Evolutionary conservation across 2,113 vertebrate genomes (phyloP), one percentile per base, ranked within the genome.

Genomic region (Hystrix cristata): DNA sequence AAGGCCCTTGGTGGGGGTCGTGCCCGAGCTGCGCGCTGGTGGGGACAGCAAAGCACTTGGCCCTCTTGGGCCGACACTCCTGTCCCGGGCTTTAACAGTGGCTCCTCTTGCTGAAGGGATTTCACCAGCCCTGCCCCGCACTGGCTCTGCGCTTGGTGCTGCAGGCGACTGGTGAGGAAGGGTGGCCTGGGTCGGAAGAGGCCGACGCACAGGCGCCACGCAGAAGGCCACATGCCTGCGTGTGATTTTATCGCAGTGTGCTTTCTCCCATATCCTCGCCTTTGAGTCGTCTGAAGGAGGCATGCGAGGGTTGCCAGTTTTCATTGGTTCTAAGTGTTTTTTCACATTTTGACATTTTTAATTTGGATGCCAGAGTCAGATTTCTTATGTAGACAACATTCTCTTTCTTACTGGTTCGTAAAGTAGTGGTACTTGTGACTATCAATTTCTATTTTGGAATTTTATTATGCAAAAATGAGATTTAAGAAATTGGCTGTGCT

Each of bases 1-100:
- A 97, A 99, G 99, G 0, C 0, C 57, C 83, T 69, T 59, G 11
- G 6, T 13, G 6, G 60, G 9, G 1, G 15, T 74, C 21, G 59
- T 85, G 0, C 16, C 1, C 11, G 43, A n/a, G 78, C 53, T 3
- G 3, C 29, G 23, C 0, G 29, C 38, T 12, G 0, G 14, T 5
- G 43, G 14, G 18, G 7, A 57, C 19, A 34, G 80, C n/a, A 64
- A 4, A 1, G 25, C 51, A 7, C 18, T 46, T 0, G 1, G 11
- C 51, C 4, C 87, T 57, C 23, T 34, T 10, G 23, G 51, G 21
- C 15, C 3, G 9, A 51, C 7, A n/a, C 13, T 46, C 5, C 46
- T 51, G 34, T 91, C 53, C 23, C 62, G 23, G 76, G n/a, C 78
- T 69, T 43, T n/a, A 31, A 2, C 43, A 19, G 46, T 51, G 71